Base-by-base conservation (phyloP, 2,113 vertebrate genomes). In the Rattus rattus region DNA sequence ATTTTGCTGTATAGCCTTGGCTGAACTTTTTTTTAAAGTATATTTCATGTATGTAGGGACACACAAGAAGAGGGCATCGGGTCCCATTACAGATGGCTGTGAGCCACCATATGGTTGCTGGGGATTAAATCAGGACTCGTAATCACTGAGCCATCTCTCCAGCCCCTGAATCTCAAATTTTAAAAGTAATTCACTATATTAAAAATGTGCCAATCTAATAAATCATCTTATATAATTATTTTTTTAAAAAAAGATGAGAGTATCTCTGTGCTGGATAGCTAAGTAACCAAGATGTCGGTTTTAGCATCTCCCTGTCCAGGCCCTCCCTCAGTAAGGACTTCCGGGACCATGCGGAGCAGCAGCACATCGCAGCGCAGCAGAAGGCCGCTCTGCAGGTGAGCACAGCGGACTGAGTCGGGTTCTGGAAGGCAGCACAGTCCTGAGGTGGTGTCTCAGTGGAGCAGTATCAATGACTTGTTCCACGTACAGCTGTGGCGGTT, bases 291-390 rank as follows among this genome's bases (percentile, higher is more conserved):
- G 93, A 7, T 77, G 90, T 90, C n/a, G 81, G 26, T 98, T 96
- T 36, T 96, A 99, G 99, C 97, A 99, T 99, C 81, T 98, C 99
- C 0, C 99, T 99, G 28, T 97, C 97, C 13, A 99, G 99, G 90
- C 98, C 99, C 22, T 97, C 98, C 0, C 98, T 99, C 36, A 99
- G 98, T 88, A 99, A 99, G 97, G 99, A 99, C 96, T 99, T 99
- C 91, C 98, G 99, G 95, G 99, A 99, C 92, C 99, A 99, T 10
- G 99, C 99, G 0, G 99, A 99, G 96, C 99, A 99, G 88, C 99
- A 99, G 98, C 99, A 99, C 95, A 99, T 99, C 0, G 99, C 99
- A 65, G 99, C 99, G 61, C 99, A 99, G 69, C 99, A 99, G 98
- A 99, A 99, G 98, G 99, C 99, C 92, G 99, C 99, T 28, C 95